These are phyloP conservation scores for Rutpela maculata DNA, from an alignment of 2,888 invertebrate genomes.

Conservation along the genomic window DNA sequence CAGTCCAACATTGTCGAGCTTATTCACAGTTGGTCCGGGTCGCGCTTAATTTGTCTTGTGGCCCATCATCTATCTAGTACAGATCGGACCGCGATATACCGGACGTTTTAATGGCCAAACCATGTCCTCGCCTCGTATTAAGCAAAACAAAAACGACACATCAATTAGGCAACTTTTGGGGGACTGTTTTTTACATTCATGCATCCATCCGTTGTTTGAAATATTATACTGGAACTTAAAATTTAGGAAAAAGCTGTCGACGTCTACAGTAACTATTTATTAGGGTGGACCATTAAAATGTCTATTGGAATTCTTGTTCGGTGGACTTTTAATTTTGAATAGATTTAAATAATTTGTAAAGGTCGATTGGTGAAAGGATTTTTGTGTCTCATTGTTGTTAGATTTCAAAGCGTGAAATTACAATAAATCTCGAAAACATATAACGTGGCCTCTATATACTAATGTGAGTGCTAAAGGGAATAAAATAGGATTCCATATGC, in stretches of 20 bases:
- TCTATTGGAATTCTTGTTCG: constrained; percentile 26
- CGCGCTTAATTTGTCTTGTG: constrained; percentile 75
- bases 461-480: too few relatives aligned
- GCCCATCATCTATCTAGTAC: constrained; percentile 79
- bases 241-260: constrained; percentile 47
- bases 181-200: constrained; percentile 54
- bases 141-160: constrained; percentile 83
- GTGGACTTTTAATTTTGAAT: constrained; percentile 14
- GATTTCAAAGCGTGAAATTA: background rate
- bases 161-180: constrained; percentile 76
- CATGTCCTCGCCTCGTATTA: constrained; percentile 79
- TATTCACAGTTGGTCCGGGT: constrained; percentile 54
- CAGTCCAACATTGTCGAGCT: constrained; percentile 37
- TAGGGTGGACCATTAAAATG: constrained; percentile 41
- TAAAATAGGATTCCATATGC: too few relatives aligned
- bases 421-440: background rate
- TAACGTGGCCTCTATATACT: too few relatives aligned
- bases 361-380: background rate
- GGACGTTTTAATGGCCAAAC: constrained; percentile 84
- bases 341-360: constrained; percentile 15
- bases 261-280: constrained; percentile 46
- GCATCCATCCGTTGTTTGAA: constrained; percentile 48
- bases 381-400: background rate
- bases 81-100: constrained; percentile 79
- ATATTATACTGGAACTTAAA: constrained; percentile 51